These are phyloP conservation scores for Scatophagus argus DNA, from an alignment of 2,113 vertebrate genomes.

Conservation along the genomic window DNA sequence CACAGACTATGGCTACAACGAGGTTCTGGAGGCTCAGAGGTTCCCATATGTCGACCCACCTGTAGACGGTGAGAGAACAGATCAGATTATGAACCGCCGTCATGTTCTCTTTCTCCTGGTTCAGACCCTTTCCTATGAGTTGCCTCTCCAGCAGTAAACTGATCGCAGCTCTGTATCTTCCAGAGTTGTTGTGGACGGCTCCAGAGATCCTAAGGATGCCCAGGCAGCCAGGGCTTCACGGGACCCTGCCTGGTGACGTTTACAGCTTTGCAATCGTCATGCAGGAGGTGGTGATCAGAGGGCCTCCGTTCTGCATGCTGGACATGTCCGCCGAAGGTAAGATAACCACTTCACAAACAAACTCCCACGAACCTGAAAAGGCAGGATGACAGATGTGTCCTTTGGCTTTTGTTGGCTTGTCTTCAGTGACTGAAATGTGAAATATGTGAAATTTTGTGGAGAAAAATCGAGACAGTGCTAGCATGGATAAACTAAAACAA, in stretches of 20 bases:
- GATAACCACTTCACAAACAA: neutral
- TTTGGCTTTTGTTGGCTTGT: too few species aligned
- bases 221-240: constrained; percentile 65
- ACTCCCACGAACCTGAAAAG: neutral
- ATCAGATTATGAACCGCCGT: neutral
- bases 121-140: too few species aligned
- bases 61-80: constrained; percentile 73
- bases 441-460: too few species aligned
- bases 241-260: constrained; percentile 78
- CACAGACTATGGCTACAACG: constrained; percentile 83
- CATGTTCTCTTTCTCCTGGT: neutral
- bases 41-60: constrained; percentile 68
- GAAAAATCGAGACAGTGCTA: too few species aligned
- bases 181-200: constrained; percentile 86
- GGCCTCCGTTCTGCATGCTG: constrained; percentile 85
- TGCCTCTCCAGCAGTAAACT: neutral
- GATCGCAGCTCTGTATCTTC: neutral
- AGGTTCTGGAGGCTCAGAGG: constrained; percentile 80
- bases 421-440: too few species aligned
- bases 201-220: constrained; percentile 82
- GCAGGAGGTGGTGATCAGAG: constrained; percentile 86
- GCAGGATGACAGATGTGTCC: too few species aligned
- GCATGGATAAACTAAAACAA: neutral
- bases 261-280: constrained; percentile 87
- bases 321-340: constrained; percentile 78